These are phyloP conservation scores for Apolygus lucorum DNA, from an alignment of 1,140 invertebrate species.

Conservation along the genomic window DNA sequence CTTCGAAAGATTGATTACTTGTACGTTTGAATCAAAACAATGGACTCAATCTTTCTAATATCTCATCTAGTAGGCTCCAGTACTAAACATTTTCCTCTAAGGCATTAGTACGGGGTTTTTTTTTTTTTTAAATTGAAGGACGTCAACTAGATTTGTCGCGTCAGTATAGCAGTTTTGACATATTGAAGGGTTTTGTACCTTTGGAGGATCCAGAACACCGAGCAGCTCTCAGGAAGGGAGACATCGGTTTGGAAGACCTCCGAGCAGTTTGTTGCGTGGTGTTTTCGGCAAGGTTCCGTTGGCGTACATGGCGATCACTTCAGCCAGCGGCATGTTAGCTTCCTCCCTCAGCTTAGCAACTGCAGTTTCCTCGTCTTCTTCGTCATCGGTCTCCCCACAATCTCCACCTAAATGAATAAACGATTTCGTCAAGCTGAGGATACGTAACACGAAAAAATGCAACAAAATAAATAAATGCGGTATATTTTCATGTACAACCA, in stretches of 20 bases:
- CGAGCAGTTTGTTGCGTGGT: conserved; percentile 24
- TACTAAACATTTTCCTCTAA: too few species aligned
- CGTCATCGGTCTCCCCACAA: conserved; percentile 27
- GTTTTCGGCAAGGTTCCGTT: conserved; percentile 23
- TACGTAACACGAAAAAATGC: too few species aligned
- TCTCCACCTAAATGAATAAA: not conserved
- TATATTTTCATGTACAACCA: too few species aligned
- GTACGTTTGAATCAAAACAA: too few species aligned
- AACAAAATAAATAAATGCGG: too few species aligned
- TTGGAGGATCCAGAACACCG: conserved; percentile 7
- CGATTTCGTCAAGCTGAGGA: too few species aligned
- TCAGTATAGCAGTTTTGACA: conserved; percentile 1
- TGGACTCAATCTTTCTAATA: too few species aligned
- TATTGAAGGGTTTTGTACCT: not conserved
- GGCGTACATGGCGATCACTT: conserved; percentile 57
- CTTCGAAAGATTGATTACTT: too few species aligned
- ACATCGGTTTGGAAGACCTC: conserved; percentile 22
- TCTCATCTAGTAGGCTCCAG: too few species aligned
- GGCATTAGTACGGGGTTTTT: too few species aligned
- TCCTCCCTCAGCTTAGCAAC: conserved; percentile 67
- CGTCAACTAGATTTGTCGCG: too few species aligned
- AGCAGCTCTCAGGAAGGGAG: conserved; percentile 24
- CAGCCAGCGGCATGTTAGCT: conserved; percentile 71
- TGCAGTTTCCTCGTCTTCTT: conserved; percentile 48
- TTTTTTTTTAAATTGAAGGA: too few species aligned